Base-by-base conservation (phyloP, 2,113 vertebrate species). In the Columbina picui region DNA sequence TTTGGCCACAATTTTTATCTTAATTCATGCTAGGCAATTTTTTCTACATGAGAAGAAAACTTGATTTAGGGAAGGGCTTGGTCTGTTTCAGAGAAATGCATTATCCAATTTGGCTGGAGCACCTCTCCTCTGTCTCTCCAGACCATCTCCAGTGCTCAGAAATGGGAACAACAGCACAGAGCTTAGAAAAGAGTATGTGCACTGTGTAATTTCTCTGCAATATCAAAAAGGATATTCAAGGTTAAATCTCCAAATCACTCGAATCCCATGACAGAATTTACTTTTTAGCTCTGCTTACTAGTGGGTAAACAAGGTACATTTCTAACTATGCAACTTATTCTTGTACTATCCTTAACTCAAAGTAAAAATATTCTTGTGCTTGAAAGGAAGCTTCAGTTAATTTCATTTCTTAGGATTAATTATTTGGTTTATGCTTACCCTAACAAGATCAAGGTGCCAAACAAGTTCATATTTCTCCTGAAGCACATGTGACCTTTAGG, bases 371-470 rank as follows among this genome's bases (percentile, higher is more conserved):
- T 43, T 89, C 73, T 57, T 16, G 53, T 36, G 53, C n/a, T 88
- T 59, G 59, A 93, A 91, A 74, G 55, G 76, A 94, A 80, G 50
- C 43, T 90, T 89, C 68, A 34, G 49, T 57, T 84, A 87, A 59
- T 70, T 95, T 89, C 27, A 38, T 45, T 80, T 80, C 56, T 94
- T 76, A 56, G 22, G 56, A 73, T 52, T 92, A 38, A n/a, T 83
- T 80, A 79, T 52, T 77, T 74, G 55, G 32, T 65, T 94, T 89
- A 84, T 3, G 3, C 34, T 95, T 80, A 79, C 14, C 50, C 59
- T 94, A 77, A 88, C 38, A 60, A 79, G 76, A 80, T 84, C 63
- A 90, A 77, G 68, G 68, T 83, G 65, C 45, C 67, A 86, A 86
- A 60, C 20, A 18, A 70, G 69, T 92, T 87, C 65, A 49, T 61